These are phyloP conservation scores for Indri indri DNA, from an alignment of 2,113 vertebrate genomes.

Conservation along the genomic window DNA sequence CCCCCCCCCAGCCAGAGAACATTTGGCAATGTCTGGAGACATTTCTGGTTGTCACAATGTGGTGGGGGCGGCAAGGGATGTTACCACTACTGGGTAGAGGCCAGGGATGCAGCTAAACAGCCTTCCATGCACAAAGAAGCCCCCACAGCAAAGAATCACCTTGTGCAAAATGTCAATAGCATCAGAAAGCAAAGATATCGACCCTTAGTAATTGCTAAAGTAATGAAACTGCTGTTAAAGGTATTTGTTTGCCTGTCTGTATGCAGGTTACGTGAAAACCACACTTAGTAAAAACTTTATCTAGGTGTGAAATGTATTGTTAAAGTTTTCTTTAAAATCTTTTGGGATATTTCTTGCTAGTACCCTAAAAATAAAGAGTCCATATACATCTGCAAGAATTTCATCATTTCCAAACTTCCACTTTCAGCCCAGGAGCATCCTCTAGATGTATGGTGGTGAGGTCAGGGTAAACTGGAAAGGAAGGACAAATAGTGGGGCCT, in stretches of 20 bases:
- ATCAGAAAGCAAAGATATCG: not conserved
- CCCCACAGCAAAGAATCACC: not conserved
- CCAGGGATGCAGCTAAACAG: not conserved
- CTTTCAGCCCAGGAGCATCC: not conserved
- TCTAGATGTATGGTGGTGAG: not conserved
- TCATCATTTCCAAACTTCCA: not conserved
- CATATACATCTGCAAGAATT: not conserved
- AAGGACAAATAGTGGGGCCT: not conserved
- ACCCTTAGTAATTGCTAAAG: not conserved
- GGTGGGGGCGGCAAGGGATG: no score
- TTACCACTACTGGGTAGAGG: not conserved
- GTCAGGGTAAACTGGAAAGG: not conserved
- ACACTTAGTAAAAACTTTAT: not conserved
- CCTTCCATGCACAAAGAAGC: not conserved
- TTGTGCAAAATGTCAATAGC: not conserved
- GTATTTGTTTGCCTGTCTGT: not conserved
- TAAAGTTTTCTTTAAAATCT: not conserved
- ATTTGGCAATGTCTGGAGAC: not conserved
- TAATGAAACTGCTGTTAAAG: not conserved
- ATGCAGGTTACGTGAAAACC: not conserved
- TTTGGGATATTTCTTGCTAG: not conserved
- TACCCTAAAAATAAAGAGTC: not conserved
- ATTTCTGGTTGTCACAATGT: not conserved
- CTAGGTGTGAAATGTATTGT: not conserved
- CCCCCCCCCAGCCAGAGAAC: not conserved